phyloP scores from a whole-genome alignment of 1,140 invertebrate genomes.

The Heliconius himera region DNA sequence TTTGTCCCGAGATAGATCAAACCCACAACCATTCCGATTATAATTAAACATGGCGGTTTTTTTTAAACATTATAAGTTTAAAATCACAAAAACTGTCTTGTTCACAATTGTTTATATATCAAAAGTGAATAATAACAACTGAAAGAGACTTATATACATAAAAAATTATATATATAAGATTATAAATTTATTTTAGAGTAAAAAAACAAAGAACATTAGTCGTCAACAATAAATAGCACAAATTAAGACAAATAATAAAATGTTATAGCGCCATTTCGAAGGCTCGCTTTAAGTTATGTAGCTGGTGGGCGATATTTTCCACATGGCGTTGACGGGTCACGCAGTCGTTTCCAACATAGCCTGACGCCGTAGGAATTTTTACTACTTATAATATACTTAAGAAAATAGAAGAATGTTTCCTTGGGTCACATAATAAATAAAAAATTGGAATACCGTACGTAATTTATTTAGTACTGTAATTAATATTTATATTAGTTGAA shows the following conservation, averaged over 20 bases:
- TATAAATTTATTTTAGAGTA: too few relatives aligned
- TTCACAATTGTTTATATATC: too few relatives aligned
- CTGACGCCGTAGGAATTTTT: slow-evolving; percentile 37
- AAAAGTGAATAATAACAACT: too few relatives aligned
- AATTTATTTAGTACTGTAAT: background rate
- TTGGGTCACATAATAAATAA: background rate
- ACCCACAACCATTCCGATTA: too few relatives aligned
- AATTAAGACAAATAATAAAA: too few relatives aligned
- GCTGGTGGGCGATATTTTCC: slow-evolving; percentile 40
- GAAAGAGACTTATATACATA: too few relatives aligned
- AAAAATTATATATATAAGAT: background rate
- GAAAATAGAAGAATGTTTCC: slow-evolving; percentile 5
- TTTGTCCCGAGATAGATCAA: too few relatives aligned
- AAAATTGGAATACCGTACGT: background rate
- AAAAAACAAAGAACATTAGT: too few relatives aligned
- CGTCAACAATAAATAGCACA: too few relatives aligned
- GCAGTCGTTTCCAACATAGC: slow-evolving; percentile 33
- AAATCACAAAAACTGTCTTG: too few relatives aligned
- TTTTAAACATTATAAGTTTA: too few relatives aligned
- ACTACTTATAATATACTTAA: slow-evolving; percentile 22
- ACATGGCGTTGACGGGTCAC: slow-evolving; percentile 47
- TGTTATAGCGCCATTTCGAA: slow-evolving; percentile 1
- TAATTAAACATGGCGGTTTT: too few relatives aligned
- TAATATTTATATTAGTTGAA: background rate
- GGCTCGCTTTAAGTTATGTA: slow-evolving; percentile 15